Conservation (phyloP, 2,888 invertebrate genomes). For the Gymnosoma rotundatum region DNA sequence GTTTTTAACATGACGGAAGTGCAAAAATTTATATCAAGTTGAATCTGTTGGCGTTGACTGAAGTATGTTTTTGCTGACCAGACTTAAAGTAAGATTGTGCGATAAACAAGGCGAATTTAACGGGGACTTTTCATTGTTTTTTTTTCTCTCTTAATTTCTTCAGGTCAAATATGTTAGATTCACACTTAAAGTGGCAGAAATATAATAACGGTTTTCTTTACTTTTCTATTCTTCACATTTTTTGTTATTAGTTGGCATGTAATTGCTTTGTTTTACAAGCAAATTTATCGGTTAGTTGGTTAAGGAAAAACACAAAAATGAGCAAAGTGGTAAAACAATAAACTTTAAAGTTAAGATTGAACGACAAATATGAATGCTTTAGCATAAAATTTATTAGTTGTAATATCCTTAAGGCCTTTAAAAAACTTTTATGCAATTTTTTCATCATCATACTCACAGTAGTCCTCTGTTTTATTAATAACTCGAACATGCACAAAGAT, state of each 20-base stretch:
- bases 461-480: no score
- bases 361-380: no score
- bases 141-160: slow-evolving; percentile 43
- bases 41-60: not conserved
- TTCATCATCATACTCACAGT: no score
- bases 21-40: slow-evolving; percentile 14
- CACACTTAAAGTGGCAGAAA: slow-evolving; percentile 58
- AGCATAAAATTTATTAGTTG: not conserved
- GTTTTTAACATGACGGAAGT: slow-evolving; percentile 6
- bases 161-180: slow-evolving; percentile 68
- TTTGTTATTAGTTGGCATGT: slow-evolving; percentile 19
- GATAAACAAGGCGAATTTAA: slow-evolving; percentile 44
- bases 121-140: not conserved
- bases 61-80: not conserved
- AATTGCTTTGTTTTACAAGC: slow-evolving; percentile 10
- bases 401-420: not conserved
- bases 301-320: not conserved
- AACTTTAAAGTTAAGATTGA: not conserved
- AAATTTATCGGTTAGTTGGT: slow-evolving; percentile 19
- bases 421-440: no score
- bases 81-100: not conserved
- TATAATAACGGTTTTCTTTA: slow-evolving; percentile 47
- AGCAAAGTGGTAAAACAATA: not conserved
- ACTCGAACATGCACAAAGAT: no score
- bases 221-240: not conserved